phyloP scores from a whole-genome alignment of 64 coral and sea anemone genomes.

The Exaiptasia diaphana region DNA sequence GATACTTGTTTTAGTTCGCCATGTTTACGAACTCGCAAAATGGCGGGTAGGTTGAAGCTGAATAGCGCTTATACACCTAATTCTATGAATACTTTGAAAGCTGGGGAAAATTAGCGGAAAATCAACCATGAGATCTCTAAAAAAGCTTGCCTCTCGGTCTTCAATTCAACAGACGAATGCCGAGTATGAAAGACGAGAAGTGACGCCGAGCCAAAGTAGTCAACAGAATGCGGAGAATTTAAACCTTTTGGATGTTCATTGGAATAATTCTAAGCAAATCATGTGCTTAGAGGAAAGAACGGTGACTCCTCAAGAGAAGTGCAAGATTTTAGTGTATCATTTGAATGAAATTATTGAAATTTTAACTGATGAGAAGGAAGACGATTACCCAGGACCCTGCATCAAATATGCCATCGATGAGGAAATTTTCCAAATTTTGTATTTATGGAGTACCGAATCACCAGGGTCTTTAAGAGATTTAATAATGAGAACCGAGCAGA shows the following conservation, averaged over 20 bases:
- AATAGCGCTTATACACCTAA: no score
- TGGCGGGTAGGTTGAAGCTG: background rate
- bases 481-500: conserved; percentile 78
- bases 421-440: conserved; percentile 69
- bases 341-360: conserved; percentile 81
- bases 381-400: conserved; percentile 72
- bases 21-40: conserved; percentile 12
- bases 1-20: background rate
- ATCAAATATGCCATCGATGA: conserved; percentile 83
- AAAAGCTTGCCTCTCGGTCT: conserved; percentile 73
- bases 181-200: conserved; percentile 56
- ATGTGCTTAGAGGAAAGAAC: conserved; percentile 79
- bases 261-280: conserved; percentile 84
- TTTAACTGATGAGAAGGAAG: conserved; percentile 79
- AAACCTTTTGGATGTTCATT: conserved; percentile 81
- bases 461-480: conserved; percentile 45
- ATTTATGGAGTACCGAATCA: conserved; percentile 57
- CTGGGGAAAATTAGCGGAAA: no score
- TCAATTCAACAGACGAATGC: conserved; percentile 28
- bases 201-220: conserved; percentile 1
- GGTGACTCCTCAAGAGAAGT: conserved; percentile 66
- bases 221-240: conserved; percentile 48
- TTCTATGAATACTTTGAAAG: no score
- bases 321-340: conserved; percentile 88
- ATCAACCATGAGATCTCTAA: conserved; percentile 94